A percentile compares a stretch with the other conserved stretches of the same genome.
phyloP scores from a whole-genome alignment of 1,140 invertebrate genomes.

The Drosophila melanica region DNA sequence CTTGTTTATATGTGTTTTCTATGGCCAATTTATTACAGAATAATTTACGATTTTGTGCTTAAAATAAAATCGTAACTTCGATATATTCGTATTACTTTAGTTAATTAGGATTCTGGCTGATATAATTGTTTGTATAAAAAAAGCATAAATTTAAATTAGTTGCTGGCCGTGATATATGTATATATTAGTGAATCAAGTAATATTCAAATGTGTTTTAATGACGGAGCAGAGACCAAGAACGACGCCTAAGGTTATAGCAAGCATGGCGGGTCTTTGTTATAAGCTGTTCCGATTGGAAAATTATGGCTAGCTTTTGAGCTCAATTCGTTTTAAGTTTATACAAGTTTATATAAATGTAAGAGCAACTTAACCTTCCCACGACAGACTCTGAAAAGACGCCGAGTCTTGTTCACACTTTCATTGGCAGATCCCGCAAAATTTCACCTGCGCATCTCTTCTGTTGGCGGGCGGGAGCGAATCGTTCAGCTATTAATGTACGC shows the following conservation, averaged over 20 bases:
- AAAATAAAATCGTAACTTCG: too few relatives aligned
- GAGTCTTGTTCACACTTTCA: slow-evolving; percentile 28
- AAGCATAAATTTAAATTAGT: slow-evolving; percentile 53
- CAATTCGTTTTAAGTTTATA: neutral
- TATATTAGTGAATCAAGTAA: neutral
- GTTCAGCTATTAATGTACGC: neutral
- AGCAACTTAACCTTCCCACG: slow-evolving; percentile 3
- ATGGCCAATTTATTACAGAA: neutral
- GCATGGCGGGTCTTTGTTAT: neutral
- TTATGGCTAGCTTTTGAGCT: neutral
- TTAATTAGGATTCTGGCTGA: neutral
- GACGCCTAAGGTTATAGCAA: too few relatives aligned
- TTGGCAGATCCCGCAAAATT: slow-evolving; percentile 20
- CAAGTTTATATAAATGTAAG: neutral
- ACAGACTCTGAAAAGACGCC: neutral
- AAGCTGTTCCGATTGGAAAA: neutral
- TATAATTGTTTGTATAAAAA: slow-evolving; percentile 28
- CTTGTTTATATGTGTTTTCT: neutral
- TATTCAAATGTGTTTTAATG: too few relatives aligned
- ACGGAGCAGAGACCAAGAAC: neutral
- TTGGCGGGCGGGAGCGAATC: neutral
- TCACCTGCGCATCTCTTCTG: slow-evolving; percentile 15
- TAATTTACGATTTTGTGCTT: neutral
- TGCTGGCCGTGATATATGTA: slow-evolving; percentile 42
- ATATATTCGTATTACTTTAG: too few relatives aligned